These are phyloP conservation scores for Mormyrops boulengeri DNA, from an alignment of 2,797 vertebrate species.

Conservation along the genomic window DNA sequence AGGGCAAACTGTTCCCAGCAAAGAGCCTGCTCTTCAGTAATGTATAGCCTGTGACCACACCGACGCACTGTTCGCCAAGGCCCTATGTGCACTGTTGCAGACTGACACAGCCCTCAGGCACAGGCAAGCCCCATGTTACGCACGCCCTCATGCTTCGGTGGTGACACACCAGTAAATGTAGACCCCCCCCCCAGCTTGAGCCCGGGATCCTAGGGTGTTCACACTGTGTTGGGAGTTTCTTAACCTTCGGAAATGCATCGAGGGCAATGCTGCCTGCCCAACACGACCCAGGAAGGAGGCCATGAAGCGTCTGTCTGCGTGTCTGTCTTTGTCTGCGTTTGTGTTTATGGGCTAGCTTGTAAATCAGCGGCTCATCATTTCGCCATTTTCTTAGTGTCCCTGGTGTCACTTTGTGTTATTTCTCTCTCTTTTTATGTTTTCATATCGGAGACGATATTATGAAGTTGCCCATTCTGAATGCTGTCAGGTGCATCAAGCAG, in stretches of 20 bases:
- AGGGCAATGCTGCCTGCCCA: background rate
- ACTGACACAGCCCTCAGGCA: constrained; percentile 14
- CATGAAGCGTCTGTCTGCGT: background rate
- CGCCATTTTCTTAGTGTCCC: background rate
- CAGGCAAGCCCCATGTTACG: background rate
- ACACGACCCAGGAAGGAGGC: background rate
- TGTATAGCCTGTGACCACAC: background rate
- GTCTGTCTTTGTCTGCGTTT: background rate
- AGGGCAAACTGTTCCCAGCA: constrained; percentile 24
- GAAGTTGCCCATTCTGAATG: background rate
- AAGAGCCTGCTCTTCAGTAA: constrained; percentile 39
- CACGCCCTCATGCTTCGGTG: background rate
- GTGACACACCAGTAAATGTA: background rate
- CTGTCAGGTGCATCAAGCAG: background rate
- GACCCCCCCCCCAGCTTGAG: background rate
- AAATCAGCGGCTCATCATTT: background rate
- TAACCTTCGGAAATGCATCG: background rate
- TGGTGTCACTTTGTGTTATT: background rate
- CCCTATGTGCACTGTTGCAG: background rate
- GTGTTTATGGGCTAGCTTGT: background rate
- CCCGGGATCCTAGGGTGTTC: background rate
- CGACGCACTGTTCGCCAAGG: background rate
- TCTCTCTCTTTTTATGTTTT: background rate
- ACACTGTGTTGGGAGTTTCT: background rate
- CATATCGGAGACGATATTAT: background rate